phyloP scores from a whole-genome alignment of 2,113 vertebrate species.

The Sterrhoptilus dennistouni region DNA sequence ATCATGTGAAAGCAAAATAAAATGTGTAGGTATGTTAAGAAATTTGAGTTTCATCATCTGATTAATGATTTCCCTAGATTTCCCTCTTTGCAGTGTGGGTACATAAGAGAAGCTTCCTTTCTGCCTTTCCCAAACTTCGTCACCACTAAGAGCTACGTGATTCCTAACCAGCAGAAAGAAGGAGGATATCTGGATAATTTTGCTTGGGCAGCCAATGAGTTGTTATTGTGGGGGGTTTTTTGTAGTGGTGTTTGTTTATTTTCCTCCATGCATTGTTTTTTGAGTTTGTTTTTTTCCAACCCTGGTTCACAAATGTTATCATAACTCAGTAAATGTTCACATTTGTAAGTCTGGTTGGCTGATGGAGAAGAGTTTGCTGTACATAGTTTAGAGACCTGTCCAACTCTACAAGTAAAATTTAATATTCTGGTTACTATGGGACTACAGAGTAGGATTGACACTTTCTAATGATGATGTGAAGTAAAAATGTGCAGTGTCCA shows the following conservation, averaged over 20 bases:
- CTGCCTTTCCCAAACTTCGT: neutral
- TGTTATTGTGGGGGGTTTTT: neutral
- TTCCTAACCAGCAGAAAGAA: neutral
- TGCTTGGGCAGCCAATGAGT: neutral
- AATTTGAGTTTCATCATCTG: neutral
- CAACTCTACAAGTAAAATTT: neutral
- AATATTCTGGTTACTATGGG: neutral
- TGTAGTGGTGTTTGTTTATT: neutral
- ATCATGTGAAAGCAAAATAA: neutral
- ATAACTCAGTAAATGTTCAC: neutral
- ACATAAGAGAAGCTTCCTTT: neutral
- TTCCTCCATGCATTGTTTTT: neutral
- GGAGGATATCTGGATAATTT: neutral
- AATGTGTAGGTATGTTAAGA: neutral
- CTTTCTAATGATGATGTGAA: neutral
- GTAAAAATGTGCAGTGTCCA: neutral
- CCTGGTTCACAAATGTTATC: neutral
- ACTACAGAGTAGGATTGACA: neutral
- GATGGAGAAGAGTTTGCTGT: neutral
- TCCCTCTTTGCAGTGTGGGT: neutral
- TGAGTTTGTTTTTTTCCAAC: neutral
- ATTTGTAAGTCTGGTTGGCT: neutral
- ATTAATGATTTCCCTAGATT: neutral
- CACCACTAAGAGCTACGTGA: neutral
- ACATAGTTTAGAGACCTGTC: neutral